A percentile compares a stretch with the other conserved stretches of the same genome.
These are phyloP conservation scores for Ernsta delagoae DNA, from an alignment of 2,888 invertebrate species.

Conservation along the genomic window DNA sequence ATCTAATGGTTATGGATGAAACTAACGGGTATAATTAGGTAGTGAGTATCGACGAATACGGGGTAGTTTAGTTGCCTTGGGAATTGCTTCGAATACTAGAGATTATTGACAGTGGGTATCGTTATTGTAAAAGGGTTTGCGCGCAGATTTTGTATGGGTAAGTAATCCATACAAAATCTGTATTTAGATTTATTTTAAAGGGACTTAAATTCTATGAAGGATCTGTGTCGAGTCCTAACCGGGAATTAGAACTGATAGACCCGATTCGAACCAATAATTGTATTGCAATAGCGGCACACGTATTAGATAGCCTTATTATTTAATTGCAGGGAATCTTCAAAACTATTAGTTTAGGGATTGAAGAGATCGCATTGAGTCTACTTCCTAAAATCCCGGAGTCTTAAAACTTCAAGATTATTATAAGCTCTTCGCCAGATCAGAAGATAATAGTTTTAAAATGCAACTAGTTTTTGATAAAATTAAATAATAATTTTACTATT, in stretches of 20 bases:
- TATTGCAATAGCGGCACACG: too few relatives aligned
- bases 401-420: slow-evolving; percentile 1
- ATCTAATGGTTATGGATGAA: slow-evolving; percentile 13
- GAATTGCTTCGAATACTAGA: neutral
- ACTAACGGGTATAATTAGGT: slow-evolving; percentile 21
- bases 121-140: neutral
- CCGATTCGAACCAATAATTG: neutral
- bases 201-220: too few relatives aligned
- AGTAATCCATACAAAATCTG: too few relatives aligned
- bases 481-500: too few relatives aligned
- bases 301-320: too few relatives aligned
- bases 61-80: neutral
- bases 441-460: neutral
- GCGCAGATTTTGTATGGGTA: too few relatives aligned
- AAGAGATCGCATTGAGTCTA: neutral
- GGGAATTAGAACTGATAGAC: too few relatives aligned
- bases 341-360: neutral
- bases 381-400: neutral
- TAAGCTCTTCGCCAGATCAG: neutral
- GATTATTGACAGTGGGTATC: neutral
- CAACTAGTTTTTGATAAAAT: neutral
- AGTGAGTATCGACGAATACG: slow-evolving; percentile 9
- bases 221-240: too few relatives aligned
- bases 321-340: neutral
- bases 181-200: too few relatives aligned